Percentiles rank a stretch among this genome's conserved stretches.
Evolutionary conservation across 2,888 invertebrate species (phyloP).

Genomic region (Machimus atricapillus): DNA sequence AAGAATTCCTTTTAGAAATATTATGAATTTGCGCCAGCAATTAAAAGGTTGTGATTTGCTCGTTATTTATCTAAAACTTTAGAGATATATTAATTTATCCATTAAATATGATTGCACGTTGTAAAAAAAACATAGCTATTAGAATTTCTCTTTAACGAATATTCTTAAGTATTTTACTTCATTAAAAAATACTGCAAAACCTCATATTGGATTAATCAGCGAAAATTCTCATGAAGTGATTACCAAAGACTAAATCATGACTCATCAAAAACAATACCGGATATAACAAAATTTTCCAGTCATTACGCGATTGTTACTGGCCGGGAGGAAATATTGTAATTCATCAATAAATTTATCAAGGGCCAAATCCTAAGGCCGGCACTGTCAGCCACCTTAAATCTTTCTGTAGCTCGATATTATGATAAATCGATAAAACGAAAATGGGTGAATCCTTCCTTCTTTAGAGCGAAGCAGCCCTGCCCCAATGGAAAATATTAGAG

Average conservation of each 20-base stretch:
- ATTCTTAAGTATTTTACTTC: background rate
- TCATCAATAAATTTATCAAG: background rate
- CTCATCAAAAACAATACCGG: background rate
- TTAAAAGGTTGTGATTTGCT: background rate
- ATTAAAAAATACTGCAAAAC: background rate
- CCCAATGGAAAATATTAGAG: background rate
- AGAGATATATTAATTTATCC: too few relatives aligned
- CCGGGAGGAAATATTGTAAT: background rate
- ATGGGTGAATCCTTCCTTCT: background rate
- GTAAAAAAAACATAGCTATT: too few relatives aligned
- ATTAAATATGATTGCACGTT: too few relatives aligned
- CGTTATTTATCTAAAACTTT: too few relatives aligned
- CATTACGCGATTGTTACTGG: background rate
- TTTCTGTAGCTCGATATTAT: background rate
- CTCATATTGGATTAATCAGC: background rate
- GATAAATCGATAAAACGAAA: constrained; percentile 22
- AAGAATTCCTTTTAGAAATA: background rate
- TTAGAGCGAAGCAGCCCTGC: background rate
- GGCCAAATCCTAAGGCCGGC: background rate
- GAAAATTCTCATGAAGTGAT: background rate
- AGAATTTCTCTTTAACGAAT: too few relatives aligned
- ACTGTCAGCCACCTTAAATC: background rate
- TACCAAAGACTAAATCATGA: background rate
- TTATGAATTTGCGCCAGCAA: background rate
- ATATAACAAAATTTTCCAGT: background rate